phyloP scores from a whole-genome alignment of 2,888 invertebrate genomes.

The Cyclophora albipunctata region DNA sequence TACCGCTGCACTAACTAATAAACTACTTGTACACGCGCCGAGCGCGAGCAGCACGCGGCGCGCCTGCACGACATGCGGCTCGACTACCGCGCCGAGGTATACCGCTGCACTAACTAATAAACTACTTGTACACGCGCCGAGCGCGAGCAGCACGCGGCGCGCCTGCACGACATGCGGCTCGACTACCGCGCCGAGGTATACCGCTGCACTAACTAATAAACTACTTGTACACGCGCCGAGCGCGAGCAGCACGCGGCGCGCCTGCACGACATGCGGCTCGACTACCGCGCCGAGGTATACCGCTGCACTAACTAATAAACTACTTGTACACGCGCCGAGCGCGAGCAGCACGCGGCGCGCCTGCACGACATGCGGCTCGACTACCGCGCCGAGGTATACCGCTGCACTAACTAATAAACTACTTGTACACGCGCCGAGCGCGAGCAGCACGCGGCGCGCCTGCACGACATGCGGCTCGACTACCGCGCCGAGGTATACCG shows the following conservation, averaged over 20 bases:
- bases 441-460: conserved; percentile 74
- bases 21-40: no score
- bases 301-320: no score
- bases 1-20: neutral
- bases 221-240: no score
- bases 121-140: no score
- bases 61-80: conserved; percentile 77
- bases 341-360: conserved; percentile 76
- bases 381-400: conserved; percentile 77
- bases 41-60: conserved; percentile 75
- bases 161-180: conserved; percentile 77
- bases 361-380: conserved; percentile 78
- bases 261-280: conserved; percentile 77
- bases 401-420: no score
- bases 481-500: conserved; percentile 77
- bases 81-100: conserved; percentile 79
- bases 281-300: conserved; percentile 78
- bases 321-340: conserved; percentile 75
- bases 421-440: conserved; percentile 77
- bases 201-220: no score
- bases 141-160: conserved; percentile 75
- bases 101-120: no score
- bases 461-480: conserved; percentile 78
- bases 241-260: conserved; percentile 76
- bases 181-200: conserved; percentile 79